Evolutionary conservation across 2,113 vertebrate genomes (phyloP).

Genomic region (Albula goreensis): DNA sequence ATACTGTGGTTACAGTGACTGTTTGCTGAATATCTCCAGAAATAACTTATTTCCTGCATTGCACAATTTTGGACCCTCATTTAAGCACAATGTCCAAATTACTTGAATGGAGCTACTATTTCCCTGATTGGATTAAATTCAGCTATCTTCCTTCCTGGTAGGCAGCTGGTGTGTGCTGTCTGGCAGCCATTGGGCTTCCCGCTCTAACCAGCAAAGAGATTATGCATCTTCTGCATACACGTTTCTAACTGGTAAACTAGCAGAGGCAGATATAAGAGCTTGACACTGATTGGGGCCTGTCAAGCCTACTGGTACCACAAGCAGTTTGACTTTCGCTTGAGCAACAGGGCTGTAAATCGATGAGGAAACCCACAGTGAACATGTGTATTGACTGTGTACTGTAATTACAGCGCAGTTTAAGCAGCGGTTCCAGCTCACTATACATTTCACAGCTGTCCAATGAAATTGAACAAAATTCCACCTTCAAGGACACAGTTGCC

Average conservation of each 20-base stretch:
- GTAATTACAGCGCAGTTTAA: constrained; percentile 6
- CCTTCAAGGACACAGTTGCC: not conserved
- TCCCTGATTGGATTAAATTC: not conserved
- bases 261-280: not conserved
- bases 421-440: not conserved
- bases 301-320: not conserved
- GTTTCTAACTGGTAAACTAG: not conserved
- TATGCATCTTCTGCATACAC: too few relatives aligned
- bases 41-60: too few relatives aligned
- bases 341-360: constrained; percentile 7
- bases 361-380: not conserved
- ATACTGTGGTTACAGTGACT: too few relatives aligned
- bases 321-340: not conserved
- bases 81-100: too few relatives aligned
- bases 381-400: not conserved
- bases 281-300: not conserved
- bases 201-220: not conserved
- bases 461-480: not conserved
- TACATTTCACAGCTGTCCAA: not conserved
- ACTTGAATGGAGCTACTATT: not conserved
- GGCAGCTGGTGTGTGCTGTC: not conserved
- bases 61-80: too few relatives aligned
- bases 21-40: too few relatives aligned
- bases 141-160: not conserved
- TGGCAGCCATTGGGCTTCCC: not conserved